These are phyloP conservation scores for Polyommatus iphigenia DNA, from an alignment of 2,888 invertebrate genomes.

Conservation along the genomic window DNA sequence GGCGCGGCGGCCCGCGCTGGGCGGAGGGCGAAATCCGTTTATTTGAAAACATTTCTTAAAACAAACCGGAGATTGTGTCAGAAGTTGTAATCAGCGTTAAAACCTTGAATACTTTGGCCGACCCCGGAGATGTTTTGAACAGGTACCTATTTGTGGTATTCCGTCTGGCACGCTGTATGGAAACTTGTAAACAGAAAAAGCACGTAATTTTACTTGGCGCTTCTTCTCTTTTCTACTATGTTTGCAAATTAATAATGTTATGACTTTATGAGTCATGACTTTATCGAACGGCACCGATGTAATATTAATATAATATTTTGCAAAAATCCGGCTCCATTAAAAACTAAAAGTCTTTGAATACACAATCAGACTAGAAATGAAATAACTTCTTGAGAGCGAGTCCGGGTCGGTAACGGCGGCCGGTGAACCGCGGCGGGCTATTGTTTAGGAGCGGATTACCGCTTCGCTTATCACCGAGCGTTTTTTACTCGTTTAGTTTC, in stretches of 20 bases:
- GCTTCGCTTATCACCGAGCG: constrained; percentile 61
- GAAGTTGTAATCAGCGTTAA: constrained; percentile 64
- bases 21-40: constrained; percentile 44
- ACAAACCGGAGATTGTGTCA: constrained; percentile 62
- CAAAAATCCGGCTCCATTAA: neutral
- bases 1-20: neutral
- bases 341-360: neutral
- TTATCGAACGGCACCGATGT: too few species aligned
- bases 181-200: neutral
- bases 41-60: constrained; percentile 55
- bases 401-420: constrained; percentile 34
- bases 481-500: constrained; percentile 67
- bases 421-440: constrained; percentile 56
- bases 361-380: neutral
- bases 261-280: too few species aligned
- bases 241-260: too few species aligned
- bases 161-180: neutral
- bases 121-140: neutral
- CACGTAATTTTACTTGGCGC: neutral
- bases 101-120: constrained; percentile 59
- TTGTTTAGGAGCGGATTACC: constrained; percentile 68
- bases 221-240: neutral
- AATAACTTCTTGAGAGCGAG: constrained; percentile 6
- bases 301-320: too few species aligned
- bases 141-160: constrained; percentile 8